Percentiles rank a stretch among this genome's conserved stretches.
Evolutionary conservation across 2,888 invertebrate species (phyloP).

Genomic region (Drosophila subsilvestris): DNA sequence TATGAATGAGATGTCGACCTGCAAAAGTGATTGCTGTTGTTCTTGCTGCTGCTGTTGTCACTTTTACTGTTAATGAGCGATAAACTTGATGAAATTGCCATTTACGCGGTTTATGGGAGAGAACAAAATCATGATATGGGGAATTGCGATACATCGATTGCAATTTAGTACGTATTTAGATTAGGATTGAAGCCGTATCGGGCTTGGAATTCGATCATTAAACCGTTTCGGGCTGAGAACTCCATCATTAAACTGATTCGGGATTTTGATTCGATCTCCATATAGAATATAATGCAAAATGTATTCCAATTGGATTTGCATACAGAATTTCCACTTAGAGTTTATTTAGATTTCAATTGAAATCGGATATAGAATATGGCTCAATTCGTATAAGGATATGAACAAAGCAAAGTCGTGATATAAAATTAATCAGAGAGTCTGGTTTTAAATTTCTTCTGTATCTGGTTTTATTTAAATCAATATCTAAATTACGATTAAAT

Average conservation of each 20-base stretch:
- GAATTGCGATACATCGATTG: background rate
- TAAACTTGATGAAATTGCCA: conserved; percentile 52
- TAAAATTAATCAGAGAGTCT: too few species aligned
- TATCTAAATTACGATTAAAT: too few species aligned
- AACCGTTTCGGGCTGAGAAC: background rate
- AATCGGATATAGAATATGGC: background rate
- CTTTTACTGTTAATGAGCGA: conserved; percentile 47
- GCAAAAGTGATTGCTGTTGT: conserved; percentile 23
- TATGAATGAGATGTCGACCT: conserved; percentile 63
- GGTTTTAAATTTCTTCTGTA: too few species aligned
- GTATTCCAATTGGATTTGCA: background rate
- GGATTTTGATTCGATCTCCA: background rate
- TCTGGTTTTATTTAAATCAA: too few species aligned
- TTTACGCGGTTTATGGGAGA: conserved; percentile 11
- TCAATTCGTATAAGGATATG: too few species aligned
- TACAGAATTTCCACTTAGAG: background rate
- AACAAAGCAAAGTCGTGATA: too few species aligned
- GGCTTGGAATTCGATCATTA: background rate
- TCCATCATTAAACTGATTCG: too few species aligned
- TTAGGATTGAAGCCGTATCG: background rate
- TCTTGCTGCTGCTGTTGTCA: conserved; percentile 17
- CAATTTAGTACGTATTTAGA: background rate
- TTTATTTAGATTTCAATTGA: background rate
- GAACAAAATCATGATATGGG: background rate
- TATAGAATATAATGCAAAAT: background rate